Conservation (phyloP, 1,140 invertebrate genomes). For the Calephelis virginiensis region DNA sequence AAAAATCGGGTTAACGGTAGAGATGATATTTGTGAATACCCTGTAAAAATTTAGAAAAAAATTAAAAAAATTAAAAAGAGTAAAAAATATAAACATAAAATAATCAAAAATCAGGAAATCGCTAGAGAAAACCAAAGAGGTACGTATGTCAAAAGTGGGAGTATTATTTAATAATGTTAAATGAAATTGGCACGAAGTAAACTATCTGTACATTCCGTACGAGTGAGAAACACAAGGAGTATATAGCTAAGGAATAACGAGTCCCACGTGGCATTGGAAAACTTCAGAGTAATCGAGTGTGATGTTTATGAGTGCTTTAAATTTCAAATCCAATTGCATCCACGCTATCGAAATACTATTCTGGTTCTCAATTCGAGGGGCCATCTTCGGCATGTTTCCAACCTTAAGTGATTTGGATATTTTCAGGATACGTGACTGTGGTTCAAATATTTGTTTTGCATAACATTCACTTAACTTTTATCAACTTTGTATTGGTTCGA, state of each 20-base stretch:
- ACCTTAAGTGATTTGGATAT: constrained; percentile 24
- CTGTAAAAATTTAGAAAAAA: no score
- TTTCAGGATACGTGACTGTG: constrained; percentile 29
- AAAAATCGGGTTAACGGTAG: no score
- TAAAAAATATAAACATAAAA: no score
- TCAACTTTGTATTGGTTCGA: no score
- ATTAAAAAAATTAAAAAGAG: no score
- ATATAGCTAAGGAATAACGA: constrained; percentile 32
- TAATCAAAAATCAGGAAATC: no score
- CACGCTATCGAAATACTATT: constrained; percentile 42
- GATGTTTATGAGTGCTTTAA: constrained; percentile 58
- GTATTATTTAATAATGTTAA: no score
- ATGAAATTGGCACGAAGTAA: neutral
- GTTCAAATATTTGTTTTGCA: constrained; percentile 4
- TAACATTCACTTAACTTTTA: neutral
- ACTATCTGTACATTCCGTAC: neutral
- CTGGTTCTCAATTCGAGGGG: constrained; percentile 37
- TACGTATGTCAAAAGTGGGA: no score
- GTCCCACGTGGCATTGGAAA: constrained; percentile 37
- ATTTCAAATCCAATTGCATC: constrained; percentile 47
- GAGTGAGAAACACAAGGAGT: neutral
- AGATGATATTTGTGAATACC: no score
- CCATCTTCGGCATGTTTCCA: constrained; percentile 42
- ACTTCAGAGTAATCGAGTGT: constrained; percentile 48
- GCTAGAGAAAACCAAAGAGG: no score